phyloP scores from a whole-genome alignment of 2,797 vertebrate genomes.

The Anguilla megastoma region DNA sequence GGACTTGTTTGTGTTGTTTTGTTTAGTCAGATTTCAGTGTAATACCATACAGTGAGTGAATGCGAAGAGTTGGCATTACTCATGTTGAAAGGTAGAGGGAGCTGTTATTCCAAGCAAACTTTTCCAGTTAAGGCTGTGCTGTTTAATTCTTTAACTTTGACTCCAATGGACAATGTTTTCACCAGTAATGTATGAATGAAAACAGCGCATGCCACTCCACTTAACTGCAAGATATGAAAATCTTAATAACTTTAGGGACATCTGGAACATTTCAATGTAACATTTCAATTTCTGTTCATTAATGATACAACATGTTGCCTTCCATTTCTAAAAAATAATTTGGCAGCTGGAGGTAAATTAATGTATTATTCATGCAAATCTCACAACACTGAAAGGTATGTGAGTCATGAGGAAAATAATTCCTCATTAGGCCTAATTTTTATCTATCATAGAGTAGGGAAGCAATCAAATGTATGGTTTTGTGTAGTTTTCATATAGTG shows the following conservation, averaged over 20 bases:
- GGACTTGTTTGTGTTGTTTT: neutral
- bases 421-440: neutral
- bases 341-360: neutral
- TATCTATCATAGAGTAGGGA: neutral
- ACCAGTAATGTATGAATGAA: neutral
- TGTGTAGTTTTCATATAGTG: neutral
- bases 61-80: neutral
- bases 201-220: neutral
- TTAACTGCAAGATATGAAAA: neutral
- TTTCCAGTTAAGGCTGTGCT: neutral
- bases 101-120: constrained; percentile 14
- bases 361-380: neutral
- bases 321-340: neutral
- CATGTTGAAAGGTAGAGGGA: constrained; percentile 14
- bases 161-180: neutral
- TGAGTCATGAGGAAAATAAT: neutral
- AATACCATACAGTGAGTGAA: neutral
- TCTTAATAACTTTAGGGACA: neutral
- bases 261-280: neutral
- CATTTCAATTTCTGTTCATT: neutral
- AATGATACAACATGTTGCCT: neutral
- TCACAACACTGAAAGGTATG: neutral
- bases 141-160: neutral
- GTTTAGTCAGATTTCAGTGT: neutral
- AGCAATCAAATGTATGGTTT: neutral